A percentile compares a stretch with the other conserved stretches of the same genome.
These are phyloP conservation scores for Ameiurus melas DNA, from an alignment of 2,113 vertebrate species.

Conservation along the genomic window DNA sequence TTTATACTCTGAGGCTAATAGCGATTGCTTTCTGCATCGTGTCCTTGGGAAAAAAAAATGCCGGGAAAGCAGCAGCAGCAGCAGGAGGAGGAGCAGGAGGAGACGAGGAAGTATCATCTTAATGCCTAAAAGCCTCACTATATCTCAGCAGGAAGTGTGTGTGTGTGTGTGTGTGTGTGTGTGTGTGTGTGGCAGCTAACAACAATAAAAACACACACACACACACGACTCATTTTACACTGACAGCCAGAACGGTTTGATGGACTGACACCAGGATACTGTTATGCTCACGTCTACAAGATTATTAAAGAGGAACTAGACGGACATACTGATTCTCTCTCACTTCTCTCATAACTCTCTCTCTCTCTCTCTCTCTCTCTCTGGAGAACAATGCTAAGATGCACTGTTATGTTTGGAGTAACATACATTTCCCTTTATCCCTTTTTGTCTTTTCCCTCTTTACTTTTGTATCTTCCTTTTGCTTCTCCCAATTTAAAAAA, in stretches of 20 bases:
- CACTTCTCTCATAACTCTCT: background rate
- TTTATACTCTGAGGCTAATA: constrained; percentile 85
- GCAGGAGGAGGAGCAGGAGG: constrained; percentile 57
- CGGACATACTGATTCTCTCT: background rate
- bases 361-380: no score
- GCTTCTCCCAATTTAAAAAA: background rate
- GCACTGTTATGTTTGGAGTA: no score
- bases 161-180: constrained; percentile 11
- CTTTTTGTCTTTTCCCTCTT: no score
- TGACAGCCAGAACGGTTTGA: background rate
- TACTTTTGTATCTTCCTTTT: background rate
- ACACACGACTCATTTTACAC: constrained; percentile 22
- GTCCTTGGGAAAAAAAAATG: constrained; percentile 80
- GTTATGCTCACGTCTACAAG: constrained; percentile 6
- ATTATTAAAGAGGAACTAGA: background rate
- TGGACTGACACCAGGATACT: constrained; percentile 9
- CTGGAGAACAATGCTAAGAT: no score
- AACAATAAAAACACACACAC: background rate
- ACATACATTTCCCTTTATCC: no score
- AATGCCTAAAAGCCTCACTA: constrained; percentile 60
- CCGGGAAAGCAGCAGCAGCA: constrained; percentile 62
- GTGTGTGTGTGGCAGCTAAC: constrained; percentile 9
- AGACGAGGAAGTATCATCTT: constrained; percentile 67
- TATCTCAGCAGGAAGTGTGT: constrained; percentile 51
- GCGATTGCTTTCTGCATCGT: constrained; percentile 81